Evolutionary conservation across 2,113 vertebrate species (phyloP), one percentile per base, ranked within the genome.

Genomic region (Micronycteris hirsuta): DNA sequence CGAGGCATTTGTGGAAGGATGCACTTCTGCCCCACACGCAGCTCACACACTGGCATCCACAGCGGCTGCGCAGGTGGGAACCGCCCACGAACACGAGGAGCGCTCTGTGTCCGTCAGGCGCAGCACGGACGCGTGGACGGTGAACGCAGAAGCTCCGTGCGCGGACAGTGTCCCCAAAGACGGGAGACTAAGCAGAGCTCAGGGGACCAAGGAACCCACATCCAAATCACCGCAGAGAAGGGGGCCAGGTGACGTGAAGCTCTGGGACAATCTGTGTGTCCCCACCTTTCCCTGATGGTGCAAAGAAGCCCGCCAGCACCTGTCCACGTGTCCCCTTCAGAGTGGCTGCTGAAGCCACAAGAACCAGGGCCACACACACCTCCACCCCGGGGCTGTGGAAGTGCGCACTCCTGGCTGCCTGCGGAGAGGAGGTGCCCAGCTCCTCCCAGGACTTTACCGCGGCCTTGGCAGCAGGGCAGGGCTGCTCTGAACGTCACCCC

Each of bases 331-430:
- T 5, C 13, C 36, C 67, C n/a, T n/a, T n/a, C 20, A 31, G 54
- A 3, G 14, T 9, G 16, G 28, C 15, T 0, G 22, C 26, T 4
- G 52, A 49, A 33, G 80, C 45, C 52, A 49, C 4, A 2, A 19
- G 17, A 58, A 41, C 47, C 56, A 13, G 8, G 1, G 1, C 63
- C 71, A 28, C 28, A 0, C 1, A 0, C 0, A 2, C 5, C 3
- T 24, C 9, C 0, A 7, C 1, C 0, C 2, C 5, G n/a, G 9
- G 7, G 61, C 13, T 5, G 13, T 26, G 0, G 61, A 15, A 8
- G 56, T 4, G 61, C 15, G 61, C 13, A 33, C 10, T 61, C 56
- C 56, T 8, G 3, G 24, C 24, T 9, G 56, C 56, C 56, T 26
- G 10, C 9, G 4, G 22, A 24, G 56, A 10, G 56, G 8, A 12